Conservation (phyloP, 2,888 invertebrate species). For the Chromoteleia sp. region DNA sequence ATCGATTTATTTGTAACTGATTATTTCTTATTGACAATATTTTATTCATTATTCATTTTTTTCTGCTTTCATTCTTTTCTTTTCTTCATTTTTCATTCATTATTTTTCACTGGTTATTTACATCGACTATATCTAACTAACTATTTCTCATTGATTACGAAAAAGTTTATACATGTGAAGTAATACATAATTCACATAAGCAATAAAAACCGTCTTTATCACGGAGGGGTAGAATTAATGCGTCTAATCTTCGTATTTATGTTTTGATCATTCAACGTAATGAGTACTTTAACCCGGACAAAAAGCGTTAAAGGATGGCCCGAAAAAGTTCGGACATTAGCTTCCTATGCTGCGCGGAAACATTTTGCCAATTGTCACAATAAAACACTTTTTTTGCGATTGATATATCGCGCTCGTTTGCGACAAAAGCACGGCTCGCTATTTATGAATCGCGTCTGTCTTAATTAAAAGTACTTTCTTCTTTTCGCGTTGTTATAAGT, state of each 20-base stretch:
- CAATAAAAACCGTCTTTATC: conserved; percentile 30
- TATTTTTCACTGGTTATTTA: no score
- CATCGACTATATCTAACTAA: neutral
- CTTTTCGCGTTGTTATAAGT: neutral
- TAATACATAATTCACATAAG: neutral
- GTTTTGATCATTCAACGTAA: conserved; percentile 49
- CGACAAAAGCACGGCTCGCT: neutral
- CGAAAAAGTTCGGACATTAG: conserved; percentile 43
- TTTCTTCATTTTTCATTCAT: no score
- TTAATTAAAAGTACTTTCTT: conserved; percentile 13
- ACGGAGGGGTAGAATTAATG: conserved; percentile 13
- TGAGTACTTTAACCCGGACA: conserved; percentile 24
- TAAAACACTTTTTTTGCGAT: conserved; percentile 53
- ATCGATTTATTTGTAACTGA: no score
- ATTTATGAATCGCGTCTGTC: neutral
- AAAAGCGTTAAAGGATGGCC: conserved; percentile 5
- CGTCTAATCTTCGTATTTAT: conserved; percentile 44
- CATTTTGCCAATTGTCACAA: conserved; percentile 58
- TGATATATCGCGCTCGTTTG: conserved; percentile 31
- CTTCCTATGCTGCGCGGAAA: conserved; percentile 29
- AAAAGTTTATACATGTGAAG: neutral
- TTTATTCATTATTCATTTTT: no score
- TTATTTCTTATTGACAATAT: no score
- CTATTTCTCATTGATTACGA: neutral
- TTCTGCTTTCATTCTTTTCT: no score